phyloP scores from a whole-genome alignment of 1,140 invertebrate species.

The Drosophila repleta region DNA sequence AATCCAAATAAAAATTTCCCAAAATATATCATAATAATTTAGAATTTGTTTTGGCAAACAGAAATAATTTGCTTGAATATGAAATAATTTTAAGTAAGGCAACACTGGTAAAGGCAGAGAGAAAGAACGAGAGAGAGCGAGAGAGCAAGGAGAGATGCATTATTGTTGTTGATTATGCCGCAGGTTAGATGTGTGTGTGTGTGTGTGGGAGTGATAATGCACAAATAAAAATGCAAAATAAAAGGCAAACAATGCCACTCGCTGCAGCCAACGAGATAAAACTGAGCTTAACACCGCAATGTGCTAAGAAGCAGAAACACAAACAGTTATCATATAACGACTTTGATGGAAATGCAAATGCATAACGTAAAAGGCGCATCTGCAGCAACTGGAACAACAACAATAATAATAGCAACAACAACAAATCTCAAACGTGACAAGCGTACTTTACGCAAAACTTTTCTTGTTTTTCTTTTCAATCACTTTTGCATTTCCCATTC shows the following conservation, averaged over 20 bases:
- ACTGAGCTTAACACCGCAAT: constrained; percentile 24
- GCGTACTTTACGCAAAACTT: constrained; percentile 8
- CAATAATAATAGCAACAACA: neutral
- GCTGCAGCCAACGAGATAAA: constrained; percentile 40
- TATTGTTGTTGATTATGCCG: constrained; percentile 41
- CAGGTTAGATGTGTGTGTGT: constrained; percentile 27
- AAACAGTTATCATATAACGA: constrained; percentile 43
- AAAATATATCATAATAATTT: constrained; percentile 36
- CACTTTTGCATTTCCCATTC: constrained; percentile 1
- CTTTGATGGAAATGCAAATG: constrained; percentile 22
- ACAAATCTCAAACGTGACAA: neutral
- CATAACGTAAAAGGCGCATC: constrained; percentile 26
- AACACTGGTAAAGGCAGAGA: constrained; percentile 24
- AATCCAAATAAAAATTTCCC: constrained; percentile 26
- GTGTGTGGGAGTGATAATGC: constrained; percentile 50
- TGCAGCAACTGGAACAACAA: neutral
- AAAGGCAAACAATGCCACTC: constrained; percentile 33
- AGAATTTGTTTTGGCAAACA: constrained; percentile 21
- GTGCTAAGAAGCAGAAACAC: constrained; percentile 41
- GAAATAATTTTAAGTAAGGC: constrained; percentile 31
- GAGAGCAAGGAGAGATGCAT: constrained; percentile 14
- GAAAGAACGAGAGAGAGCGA: neutral
- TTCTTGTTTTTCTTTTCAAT: neutral
- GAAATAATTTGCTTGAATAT: constrained; percentile 14
- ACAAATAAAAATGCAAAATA: constrained; percentile 32